phyloP scores from a whole-genome alignment of 1,140 invertebrate species.

The Cydia pomonella region DNA sequence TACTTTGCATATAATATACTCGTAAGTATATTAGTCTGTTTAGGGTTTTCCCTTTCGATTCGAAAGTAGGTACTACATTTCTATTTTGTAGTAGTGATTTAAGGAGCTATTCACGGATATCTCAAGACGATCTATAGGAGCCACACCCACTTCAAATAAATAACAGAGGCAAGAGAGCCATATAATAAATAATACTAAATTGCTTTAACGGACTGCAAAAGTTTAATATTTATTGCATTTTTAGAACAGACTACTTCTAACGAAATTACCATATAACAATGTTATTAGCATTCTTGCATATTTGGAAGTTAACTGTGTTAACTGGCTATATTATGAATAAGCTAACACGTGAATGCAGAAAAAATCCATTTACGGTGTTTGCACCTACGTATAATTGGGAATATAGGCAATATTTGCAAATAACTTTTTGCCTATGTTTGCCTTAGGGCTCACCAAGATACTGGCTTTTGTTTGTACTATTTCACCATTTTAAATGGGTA shows the following conservation, averaged over 20 bases:
- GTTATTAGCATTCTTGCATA: not conserved
- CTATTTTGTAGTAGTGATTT: not conserved
- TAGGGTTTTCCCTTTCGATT: too few species aligned
- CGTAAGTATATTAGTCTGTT: too few species aligned
- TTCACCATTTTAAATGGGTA: too few species aligned
- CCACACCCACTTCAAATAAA: conserved; percentile 19
- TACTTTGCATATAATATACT: too few species aligned
- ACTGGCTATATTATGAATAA: not conserved
- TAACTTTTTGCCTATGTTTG: not conserved
- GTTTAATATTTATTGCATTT: conserved; percentile 15
- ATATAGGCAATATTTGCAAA: not conserved
- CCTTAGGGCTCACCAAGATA: not conserved
- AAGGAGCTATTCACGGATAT: not conserved
- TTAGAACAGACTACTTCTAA: not conserved
- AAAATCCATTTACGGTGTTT: not conserved
- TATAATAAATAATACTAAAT: conserved; percentile 28
- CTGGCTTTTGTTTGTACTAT: too few species aligned
- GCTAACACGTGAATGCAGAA: not conserved
- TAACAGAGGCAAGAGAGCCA: not conserved
- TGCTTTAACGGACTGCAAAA: not conserved
- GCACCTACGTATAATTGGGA: not conserved
- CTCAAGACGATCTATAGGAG: conserved; percentile 24
- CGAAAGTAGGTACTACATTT: not conserved
- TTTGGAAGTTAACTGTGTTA: not conserved
- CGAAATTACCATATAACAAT: not conserved